Evolutionary conservation across 1,140 invertebrate species (phyloP).

Genomic region (Drosophila busckii): DNA sequence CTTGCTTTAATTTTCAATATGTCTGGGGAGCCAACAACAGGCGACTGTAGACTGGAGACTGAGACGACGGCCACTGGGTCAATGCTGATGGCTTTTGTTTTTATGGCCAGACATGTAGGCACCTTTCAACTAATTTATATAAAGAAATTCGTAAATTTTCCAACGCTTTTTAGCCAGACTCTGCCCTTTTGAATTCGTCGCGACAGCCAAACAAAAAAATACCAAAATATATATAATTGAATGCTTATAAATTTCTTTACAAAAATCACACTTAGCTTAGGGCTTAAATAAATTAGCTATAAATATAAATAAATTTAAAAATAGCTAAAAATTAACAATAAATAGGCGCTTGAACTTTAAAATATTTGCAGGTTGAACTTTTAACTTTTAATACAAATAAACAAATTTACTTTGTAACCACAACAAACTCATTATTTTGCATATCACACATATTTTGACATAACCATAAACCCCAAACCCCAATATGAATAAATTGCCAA

Average conservation of each 20-base stretch:
- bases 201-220: too few species aligned
- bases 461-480: conserved; percentile 71
- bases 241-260: conserved; percentile 13
- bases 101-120: conserved; percentile 75
- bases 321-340: not conserved
- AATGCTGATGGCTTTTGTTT: conserved; percentile 74
- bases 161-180: not conserved
- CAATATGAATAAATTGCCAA: conserved; percentile 64
- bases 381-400: conserved; percentile 33
- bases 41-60: not conserved
- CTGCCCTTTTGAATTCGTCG: conserved; percentile 3
- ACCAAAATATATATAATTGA: conserved; percentile 20
- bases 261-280: not conserved
- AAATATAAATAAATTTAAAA: not conserved
- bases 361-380: too few species aligned
- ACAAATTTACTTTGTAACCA: conserved; percentile 54
- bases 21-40: conserved; percentile 48
- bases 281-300: not conserved
- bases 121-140: conserved; percentile 68
- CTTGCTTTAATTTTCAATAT: conserved; percentile 75
- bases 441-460: conserved; percentile 76
- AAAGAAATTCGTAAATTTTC: conserved; percentile 18
- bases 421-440: conserved; percentile 73
- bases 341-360: not conserved
- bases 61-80: conserved; percentile 56